Percentiles rank a stretch among this genome's conserved stretches.
Evolutionary conservation across 37 sponge, comb jelly and placozoan species (phyloP).

Genomic region (Aplysina aerophoba): DNA sequence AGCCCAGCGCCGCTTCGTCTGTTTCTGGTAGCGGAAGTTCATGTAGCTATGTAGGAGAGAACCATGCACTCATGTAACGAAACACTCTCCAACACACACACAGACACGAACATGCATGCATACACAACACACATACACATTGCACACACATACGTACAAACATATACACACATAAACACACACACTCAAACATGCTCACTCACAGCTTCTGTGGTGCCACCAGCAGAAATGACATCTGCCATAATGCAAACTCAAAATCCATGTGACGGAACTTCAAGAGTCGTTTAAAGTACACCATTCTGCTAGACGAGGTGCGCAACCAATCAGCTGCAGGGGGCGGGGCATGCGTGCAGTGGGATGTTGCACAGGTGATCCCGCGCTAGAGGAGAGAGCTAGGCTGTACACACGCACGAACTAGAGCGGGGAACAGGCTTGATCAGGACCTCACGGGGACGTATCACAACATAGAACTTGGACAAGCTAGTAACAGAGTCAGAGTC

Average conservation of each 20-base stretch:
- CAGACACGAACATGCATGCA: not conserved
- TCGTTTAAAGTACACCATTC: slow-evolving; percentile 22
- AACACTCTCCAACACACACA: not conserved
- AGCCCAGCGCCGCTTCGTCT: slow-evolving; percentile 92
- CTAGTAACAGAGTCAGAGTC: too few relatives aligned
- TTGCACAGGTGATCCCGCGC: too few relatives aligned
- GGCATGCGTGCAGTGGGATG: too few relatives aligned
- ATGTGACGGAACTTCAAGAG: slow-evolving; percentile 2
- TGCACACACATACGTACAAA: slow-evolving; percentile 5
- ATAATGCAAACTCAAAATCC: slow-evolving; percentile 77
- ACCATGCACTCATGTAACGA: not conserved
- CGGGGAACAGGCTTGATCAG: too few relatives aligned
- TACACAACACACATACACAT: slow-evolving; percentile 33
- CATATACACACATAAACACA: not conserved
- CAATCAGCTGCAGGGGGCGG: not conserved
- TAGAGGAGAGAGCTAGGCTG: too few relatives aligned
- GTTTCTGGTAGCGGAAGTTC: slow-evolving; percentile 76
- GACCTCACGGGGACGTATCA: too few relatives aligned
- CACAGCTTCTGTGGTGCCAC: slow-evolving; percentile 85
- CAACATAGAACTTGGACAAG: too few relatives aligned
- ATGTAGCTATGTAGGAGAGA: slow-evolving; percentile 47
- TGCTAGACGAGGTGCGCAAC: not conserved
- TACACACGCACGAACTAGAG: too few relatives aligned
- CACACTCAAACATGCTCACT: slow-evolving; percentile 29
- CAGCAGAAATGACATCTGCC: slow-evolving; percentile 84